A percentile compares a stretch with the other conserved stretches of the same genome.
Conservation (phyloP, 2,113 vertebrate species). For the Brachypodius melanocephalos region DNA sequence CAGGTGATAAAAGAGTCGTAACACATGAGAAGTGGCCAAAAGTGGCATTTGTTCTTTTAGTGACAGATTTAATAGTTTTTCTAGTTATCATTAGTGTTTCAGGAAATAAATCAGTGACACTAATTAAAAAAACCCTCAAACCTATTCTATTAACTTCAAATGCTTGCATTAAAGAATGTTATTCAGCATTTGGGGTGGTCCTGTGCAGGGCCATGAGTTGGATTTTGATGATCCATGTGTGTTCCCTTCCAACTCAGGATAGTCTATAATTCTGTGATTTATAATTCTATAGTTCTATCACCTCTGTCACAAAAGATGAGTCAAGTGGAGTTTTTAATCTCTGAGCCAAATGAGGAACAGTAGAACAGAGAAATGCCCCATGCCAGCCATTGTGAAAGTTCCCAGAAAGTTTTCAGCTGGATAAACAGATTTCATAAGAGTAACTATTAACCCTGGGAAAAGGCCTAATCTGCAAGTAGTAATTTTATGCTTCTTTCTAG, state of each 20-base stretch:
- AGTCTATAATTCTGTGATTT: not conserved
- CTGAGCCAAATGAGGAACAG: not conserved
- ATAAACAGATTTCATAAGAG: constrained; percentile 14
- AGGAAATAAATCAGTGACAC: not conserved
- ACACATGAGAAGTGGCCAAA: not conserved
- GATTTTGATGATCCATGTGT: not conserved
- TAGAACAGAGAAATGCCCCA: not conserved
- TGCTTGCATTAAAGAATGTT: not conserved
- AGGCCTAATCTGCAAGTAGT: not conserved
- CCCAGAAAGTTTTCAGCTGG: not conserved
- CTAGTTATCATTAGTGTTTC: not conserved
- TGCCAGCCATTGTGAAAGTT: not conserved
- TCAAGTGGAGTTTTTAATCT: not conserved
- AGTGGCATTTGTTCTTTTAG: not conserved
- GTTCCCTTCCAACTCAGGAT: not conserved
- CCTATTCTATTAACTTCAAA: not conserved
- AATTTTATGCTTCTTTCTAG: not conserved
- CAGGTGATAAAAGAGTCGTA: not conserved
- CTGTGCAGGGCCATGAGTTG: not conserved
- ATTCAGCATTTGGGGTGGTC: not conserved
- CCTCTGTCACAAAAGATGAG: not conserved
- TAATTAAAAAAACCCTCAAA: not conserved
- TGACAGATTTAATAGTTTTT: not conserved
- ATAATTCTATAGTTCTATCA: not conserved
- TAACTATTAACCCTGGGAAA: not conserved